Conservation (phyloP, 2,888 invertebrate species). For the Phyllotreta striolata region DNA sequence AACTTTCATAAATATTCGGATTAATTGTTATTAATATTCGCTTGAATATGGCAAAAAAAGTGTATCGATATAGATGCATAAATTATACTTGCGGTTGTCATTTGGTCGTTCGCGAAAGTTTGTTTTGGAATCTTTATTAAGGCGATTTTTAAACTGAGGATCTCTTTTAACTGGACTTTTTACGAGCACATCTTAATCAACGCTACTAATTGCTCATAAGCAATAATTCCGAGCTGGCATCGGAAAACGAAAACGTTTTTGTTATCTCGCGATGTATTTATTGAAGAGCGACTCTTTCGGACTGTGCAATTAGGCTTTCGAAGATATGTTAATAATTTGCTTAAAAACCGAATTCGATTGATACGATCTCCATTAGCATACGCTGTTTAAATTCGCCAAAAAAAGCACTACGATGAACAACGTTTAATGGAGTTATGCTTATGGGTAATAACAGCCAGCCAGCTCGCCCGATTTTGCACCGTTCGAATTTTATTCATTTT, state of each 20-base stretch:
- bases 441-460: neutral
- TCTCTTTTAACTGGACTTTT: constrained; percentile 27
- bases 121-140: constrained; percentile 24
- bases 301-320: neutral
- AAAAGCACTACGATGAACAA: neutral
- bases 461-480: neutral
- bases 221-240: constrained; percentile 25
- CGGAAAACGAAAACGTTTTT: constrained; percentile 2
- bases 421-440: neutral
- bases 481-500: neutral
- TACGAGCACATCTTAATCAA: constrained; percentile 27
- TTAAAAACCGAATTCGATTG: too few species aligned
- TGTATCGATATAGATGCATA: too few species aligned
- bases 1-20: too few species aligned
- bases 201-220: constrained; percentile 27
- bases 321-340: too few species aligned
- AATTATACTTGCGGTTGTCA: neutral
- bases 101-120: constrained; percentile 6
- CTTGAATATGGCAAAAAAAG: too few species aligned
- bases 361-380: too few species aligned
- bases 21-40: too few species aligned
- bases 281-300: neutral
- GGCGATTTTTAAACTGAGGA: constrained; percentile 22
- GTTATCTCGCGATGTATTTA: too few species aligned
- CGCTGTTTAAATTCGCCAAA: neutral